Percentiles rank a stretch among this genome's conserved stretches.
phyloP scores from a whole-genome alignment of 2,797 vertebrate species.

The Danio choprae region DNA sequence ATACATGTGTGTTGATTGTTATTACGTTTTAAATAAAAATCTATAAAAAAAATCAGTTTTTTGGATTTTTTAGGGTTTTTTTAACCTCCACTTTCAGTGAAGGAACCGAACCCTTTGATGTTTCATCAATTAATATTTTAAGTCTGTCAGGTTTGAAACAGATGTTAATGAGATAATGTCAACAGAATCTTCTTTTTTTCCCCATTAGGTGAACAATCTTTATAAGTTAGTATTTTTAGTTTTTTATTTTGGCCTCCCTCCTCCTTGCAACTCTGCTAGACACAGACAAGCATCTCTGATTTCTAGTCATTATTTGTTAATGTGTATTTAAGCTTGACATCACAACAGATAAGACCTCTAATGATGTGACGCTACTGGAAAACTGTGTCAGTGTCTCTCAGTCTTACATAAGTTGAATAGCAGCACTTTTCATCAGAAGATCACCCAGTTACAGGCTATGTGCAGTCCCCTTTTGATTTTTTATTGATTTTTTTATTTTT shows the following conservation, averaged over 20 bases:
- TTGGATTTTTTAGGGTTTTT: background rate
- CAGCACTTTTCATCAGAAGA: conserved; percentile 9
- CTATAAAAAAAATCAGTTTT: too few species aligned
- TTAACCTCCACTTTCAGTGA: background rate
- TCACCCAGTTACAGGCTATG: conserved; percentile 14
- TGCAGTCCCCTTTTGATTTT: conserved; percentile 22
- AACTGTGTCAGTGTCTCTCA: conserved; percentile 29
- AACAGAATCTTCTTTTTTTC: background rate
- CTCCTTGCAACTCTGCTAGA: background rate
- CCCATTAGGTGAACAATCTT: background rate
- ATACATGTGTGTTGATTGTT: too few species aligned
- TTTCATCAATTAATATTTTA: background rate
- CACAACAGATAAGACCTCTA: background rate
- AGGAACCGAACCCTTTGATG: background rate
- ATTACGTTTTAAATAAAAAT: too few species aligned
- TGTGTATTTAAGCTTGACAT: background rate
- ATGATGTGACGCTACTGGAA: conserved; percentile 21
- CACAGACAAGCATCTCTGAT: conserved; percentile 1
- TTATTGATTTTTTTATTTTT: too few species aligned
- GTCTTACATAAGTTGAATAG: conserved; percentile 31
- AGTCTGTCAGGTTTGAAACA: background rate
- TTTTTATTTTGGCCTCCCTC: background rate
- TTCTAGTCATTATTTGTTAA: conserved; percentile 17
- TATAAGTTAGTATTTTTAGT: background rate
- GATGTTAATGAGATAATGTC: background rate